Percentiles rank a stretch among this genome's conserved stretches.
Conservation (phyloP, 2,888 invertebrate genomes). For the Enoplolaimus lenunculus region DNA sequence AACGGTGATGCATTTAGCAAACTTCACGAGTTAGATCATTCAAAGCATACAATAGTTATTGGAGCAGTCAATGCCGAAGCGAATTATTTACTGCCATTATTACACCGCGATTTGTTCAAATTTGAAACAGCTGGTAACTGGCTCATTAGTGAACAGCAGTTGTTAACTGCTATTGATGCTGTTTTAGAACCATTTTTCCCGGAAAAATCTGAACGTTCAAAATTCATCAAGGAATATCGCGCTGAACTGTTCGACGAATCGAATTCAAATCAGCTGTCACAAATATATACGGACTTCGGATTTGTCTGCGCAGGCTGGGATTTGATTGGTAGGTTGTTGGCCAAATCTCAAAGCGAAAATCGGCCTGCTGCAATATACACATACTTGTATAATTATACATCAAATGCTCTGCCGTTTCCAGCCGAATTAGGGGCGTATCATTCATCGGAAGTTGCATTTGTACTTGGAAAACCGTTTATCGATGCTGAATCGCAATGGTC, state of each 20-base stretch:
- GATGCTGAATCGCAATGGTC: not conserved
- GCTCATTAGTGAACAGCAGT: no score
- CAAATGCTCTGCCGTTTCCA: not conserved
- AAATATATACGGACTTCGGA: not conserved
- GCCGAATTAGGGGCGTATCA: not conserved
- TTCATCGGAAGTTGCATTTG: not conserved
- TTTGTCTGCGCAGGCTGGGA: not conserved
- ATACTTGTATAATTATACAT: not conserved
- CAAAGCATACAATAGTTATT: not conserved
- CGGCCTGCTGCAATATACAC: not conserved
- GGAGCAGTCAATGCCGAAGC: not conserved
- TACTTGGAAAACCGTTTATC: not conserved
- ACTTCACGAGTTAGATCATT: not conserved
- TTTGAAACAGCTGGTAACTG: not conserved
- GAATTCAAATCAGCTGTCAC: no score
- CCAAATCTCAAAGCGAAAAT: no score
- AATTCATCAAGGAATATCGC: no score
- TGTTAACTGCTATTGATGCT: no score
- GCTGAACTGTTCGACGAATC: no score
- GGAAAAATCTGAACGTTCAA: no score
- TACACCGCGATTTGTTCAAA: not conserved
- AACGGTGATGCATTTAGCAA: not conserved
- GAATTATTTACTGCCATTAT: not conserved
- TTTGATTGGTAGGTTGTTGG: not conserved
- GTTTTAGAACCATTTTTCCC: no score